These are phyloP conservation scores for Albula goreensis DNA, from an alignment of 2,113 vertebrate genomes.

Conservation along the genomic window DNA sequence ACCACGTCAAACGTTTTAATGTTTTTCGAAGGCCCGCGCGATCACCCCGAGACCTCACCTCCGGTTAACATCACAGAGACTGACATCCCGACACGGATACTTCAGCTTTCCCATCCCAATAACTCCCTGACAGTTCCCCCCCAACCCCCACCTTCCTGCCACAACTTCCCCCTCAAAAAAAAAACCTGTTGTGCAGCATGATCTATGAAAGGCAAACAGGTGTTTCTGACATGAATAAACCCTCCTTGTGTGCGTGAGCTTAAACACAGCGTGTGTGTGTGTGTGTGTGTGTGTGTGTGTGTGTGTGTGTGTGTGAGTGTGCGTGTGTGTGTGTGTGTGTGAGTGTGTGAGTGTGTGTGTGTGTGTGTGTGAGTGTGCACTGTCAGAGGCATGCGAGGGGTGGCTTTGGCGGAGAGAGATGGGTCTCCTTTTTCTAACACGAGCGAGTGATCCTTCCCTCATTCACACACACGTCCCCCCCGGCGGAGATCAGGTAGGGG, in stretches of 20 bases:
- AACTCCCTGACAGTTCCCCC: background rate
- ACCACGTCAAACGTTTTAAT: constrained; percentile 28
- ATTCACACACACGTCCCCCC: constrained; percentile 71
- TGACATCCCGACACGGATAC: constrained; percentile 38
- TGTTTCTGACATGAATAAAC: background rate
- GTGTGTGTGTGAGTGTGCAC: constrained; percentile 47
- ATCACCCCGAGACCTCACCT: constrained; percentile 64
- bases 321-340: constrained; percentile 26
- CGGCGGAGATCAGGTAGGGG: constrained; percentile 73
- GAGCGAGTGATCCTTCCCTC: constrained; percentile 53
- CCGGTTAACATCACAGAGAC: constrained; percentile 58
- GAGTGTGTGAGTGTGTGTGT: constrained; percentile 40
- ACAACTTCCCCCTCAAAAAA: too few relatives aligned
- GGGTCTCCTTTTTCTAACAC: too few relatives aligned
- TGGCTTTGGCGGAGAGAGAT: too few relatives aligned
- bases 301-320: constrained; percentile 1
- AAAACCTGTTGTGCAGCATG: background rate
- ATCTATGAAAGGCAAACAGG: background rate
- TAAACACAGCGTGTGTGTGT: constrained; percentile 36
- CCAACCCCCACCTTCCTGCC: background rate
- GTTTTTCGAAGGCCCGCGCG: constrained; percentile 49
- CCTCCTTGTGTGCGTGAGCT: background rate
- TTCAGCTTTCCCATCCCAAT: too few relatives aligned
- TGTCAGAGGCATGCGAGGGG: too few relatives aligned
- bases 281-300: background rate